Conservation (phyloP, 2,888 invertebrate species). For the Limnephilus auricula region DNA sequence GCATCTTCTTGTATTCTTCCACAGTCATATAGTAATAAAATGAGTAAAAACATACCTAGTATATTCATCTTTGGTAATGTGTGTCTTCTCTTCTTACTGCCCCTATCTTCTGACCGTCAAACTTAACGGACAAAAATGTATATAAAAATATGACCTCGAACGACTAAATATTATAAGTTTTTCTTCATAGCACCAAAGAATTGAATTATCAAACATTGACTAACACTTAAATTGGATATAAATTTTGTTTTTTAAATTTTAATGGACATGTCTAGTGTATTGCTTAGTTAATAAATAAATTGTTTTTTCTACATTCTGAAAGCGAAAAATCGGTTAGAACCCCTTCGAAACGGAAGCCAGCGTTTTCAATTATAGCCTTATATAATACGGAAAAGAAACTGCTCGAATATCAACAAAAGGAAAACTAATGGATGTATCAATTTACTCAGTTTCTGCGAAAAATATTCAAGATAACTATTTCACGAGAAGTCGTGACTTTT, state of each 20-base stretch:
- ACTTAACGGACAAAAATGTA: constrained; percentile 47
- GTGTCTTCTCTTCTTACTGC: constrained; percentile 50
- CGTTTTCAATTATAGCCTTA: not conserved
- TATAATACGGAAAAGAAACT: not conserved
- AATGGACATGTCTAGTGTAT: constrained; percentile 60
- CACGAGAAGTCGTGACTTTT: not conserved
- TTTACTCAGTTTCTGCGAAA: not conserved
- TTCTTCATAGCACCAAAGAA: constrained; percentile 64
- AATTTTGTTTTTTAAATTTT: constrained; percentile 38
- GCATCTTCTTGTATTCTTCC: not conserved
- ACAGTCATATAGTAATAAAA: not conserved
- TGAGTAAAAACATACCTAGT: constrained; percentile 58
- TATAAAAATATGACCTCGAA: constrained; percentile 58
- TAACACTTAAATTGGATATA: constrained; percentile 46
- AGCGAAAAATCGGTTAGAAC: constrained; percentile 28
- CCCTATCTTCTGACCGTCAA: constrained; percentile 41
- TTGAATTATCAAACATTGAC: constrained; percentile 61
- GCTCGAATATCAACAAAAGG: constrained; percentile 12
- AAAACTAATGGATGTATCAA: not conserved
- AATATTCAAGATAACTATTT: not conserved
- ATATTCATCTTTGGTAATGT: constrained; percentile 62
- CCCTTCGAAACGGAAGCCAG: constrained; percentile 9
- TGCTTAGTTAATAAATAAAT: constrained; percentile 52
- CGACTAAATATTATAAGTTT: constrained; percentile 50
- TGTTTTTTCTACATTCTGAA: constrained; percentile 59